Percentiles rank a stretch among this genome's conserved stretches.
Conservation (phyloP, 92 coral and sea anemone genomes). For the Scolanthus callimorphus region DNA sequence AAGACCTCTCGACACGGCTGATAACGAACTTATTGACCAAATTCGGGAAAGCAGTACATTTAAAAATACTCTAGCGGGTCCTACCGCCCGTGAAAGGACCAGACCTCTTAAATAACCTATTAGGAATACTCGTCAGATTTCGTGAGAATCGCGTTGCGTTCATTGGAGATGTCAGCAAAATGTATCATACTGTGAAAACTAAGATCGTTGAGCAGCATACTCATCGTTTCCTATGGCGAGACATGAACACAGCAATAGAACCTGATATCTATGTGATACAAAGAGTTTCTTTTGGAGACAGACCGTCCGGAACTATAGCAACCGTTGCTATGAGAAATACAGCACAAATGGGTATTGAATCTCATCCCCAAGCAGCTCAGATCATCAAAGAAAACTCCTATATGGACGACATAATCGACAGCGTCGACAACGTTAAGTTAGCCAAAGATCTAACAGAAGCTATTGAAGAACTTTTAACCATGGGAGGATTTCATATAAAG, state of each 20-base stretch:
- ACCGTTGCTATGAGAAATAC: constrained; percentile 25
- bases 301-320: constrained; percentile 21
- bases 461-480: too few relatives aligned
- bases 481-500: constrained; percentile 9
- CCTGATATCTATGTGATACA: constrained; percentile 32
- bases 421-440: constrained; percentile 4
- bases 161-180: constrained; percentile 37
- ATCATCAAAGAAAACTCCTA: constrained; percentile 24
- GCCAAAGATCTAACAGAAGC: constrained; percentile 21
- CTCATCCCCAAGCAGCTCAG: too few relatives aligned
- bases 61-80: too few relatives aligned
- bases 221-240: constrained; percentile 28
- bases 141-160: constrained; percentile 34
- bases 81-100: too few relatives aligned
- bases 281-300: constrained; percentile 32
- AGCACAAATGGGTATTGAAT: constrained; percentile 12
- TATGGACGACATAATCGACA: constrained; percentile 39
- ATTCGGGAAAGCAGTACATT: too few relatives aligned
- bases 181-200: too few relatives aligned
- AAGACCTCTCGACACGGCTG: too few relatives aligned
- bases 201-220: constrained; percentile 4
- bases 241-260: constrained; percentile 4
- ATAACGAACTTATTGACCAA: too few relatives aligned
- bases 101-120: constrained; percentile 5
- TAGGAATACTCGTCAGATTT: constrained; percentile 1